These are phyloP conservation scores for Nyctibius grandis DNA, from an alignment of 2,797 vertebrate species.

Conservation along the genomic window DNA sequence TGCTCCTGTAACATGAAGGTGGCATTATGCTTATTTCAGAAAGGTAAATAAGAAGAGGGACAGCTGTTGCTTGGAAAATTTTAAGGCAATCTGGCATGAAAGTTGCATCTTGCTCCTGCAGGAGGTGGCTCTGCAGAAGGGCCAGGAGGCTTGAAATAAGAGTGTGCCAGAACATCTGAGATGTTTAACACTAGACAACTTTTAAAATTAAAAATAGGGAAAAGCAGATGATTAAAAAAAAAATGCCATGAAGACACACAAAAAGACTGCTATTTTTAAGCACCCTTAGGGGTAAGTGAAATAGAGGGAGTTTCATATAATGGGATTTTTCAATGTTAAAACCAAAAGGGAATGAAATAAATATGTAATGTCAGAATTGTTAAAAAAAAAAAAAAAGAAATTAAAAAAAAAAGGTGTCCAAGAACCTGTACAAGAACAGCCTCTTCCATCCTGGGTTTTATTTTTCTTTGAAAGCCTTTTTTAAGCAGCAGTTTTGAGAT, in stretches of 20 bases:
- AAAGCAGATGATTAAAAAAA: not conserved
- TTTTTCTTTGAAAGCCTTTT: not conserved
- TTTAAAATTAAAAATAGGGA: not conserved
- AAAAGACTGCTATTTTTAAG: not conserved
- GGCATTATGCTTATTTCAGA: not conserved
- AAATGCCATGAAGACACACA: not conserved
- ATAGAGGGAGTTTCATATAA: not conserved
- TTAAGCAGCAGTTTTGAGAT: not conserved
- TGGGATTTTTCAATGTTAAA: not conserved
- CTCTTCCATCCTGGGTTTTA: not conserved
- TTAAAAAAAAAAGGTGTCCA: not conserved
- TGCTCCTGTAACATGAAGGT: not conserved
- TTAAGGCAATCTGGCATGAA: not conserved
- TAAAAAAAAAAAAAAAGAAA: not conserved
- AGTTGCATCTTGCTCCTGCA: not conserved
- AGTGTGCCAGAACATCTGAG: not conserved
- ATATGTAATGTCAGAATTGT: not conserved
- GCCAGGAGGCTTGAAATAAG: not conserved
- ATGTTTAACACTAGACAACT: not conserved
- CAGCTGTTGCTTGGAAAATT: not conserved
- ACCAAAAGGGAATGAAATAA: not conserved
- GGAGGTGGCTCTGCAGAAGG: not conserved
- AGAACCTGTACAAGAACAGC: not conserved
- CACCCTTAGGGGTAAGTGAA: not conserved
- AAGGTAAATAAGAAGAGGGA: not conserved